Conservation (phyloP, 2,888 invertebrate genomes). For the Mythimna impura region DNA sequence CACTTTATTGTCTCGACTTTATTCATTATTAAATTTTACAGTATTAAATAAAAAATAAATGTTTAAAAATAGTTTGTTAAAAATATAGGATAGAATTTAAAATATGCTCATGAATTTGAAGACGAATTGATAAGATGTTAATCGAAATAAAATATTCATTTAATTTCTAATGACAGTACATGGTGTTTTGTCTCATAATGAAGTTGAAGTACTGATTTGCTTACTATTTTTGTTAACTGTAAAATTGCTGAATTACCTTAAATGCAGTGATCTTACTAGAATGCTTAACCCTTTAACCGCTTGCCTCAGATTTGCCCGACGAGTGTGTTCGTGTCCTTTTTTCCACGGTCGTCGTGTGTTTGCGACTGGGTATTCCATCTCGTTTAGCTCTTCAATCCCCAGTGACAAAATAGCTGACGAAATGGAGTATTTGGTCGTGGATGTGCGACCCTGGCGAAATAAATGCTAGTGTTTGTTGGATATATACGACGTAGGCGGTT, state of each 20-base stretch:
- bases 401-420: no score
- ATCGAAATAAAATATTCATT: slow-evolving; percentile 8
- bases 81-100: slow-evolving; percentile 20
- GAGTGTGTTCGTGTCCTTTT: no score
- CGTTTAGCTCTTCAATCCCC: no score
- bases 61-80: slow-evolving; percentile 28
- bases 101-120: slow-evolving; percentile 13
- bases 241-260: not conserved
- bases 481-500: no score
- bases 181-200: not conserved
- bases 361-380: no score
- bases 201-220: not conserved
- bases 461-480: no score
- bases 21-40: slow-evolving; percentile 28
- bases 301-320: no score
- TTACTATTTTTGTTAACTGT: not conserved
- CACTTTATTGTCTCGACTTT: slow-evolving; percentile 6
- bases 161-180: slow-evolving; percentile 1
- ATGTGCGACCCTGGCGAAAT: no score
- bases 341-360: no score
- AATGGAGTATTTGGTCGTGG: no score
- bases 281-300: not conserved
- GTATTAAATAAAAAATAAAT: slow-evolving; percentile 27
- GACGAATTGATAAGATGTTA: not conserved
- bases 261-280: not conserved